phyloP scores from a whole-genome alignment of 2,888 invertebrate genomes.

The Caenorhabditis uteleia region DNA sequence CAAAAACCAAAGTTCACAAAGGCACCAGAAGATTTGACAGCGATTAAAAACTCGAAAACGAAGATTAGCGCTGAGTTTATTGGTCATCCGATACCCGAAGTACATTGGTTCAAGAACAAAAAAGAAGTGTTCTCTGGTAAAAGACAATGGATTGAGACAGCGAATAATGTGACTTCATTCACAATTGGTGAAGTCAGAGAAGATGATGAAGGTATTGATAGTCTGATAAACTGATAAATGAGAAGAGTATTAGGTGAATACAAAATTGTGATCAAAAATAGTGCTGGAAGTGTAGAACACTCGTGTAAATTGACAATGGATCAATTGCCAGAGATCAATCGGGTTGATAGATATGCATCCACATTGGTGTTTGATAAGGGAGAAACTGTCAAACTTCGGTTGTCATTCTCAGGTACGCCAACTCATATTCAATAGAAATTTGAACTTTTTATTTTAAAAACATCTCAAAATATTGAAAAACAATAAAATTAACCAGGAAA shows the following conservation, averaged over 20 bases:
- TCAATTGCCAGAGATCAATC: constrained; percentile 52
- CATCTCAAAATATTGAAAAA: not conserved
- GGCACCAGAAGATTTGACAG: constrained; percentile 73
- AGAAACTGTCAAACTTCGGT: constrained; percentile 55
- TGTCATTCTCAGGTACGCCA: constrained; percentile 54
- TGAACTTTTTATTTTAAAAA: constrained; percentile 1
- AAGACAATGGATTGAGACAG: constrained; percentile 56
- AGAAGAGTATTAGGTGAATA: constrained; percentile 33
- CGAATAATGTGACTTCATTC: constrained; percentile 33
- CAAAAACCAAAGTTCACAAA: constrained; percentile 39
- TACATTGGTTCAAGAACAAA: constrained; percentile 76
- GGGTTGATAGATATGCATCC: constrained; percentile 55
- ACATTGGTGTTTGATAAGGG: constrained; percentile 57
- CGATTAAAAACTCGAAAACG: constrained; percentile 77
- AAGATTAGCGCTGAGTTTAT: constrained; percentile 80
- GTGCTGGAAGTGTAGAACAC: constrained; percentile 41
- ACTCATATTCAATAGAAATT: too few relatives aligned
- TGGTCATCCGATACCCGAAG: constrained; percentile 79
- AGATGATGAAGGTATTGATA: constrained; percentile 55
- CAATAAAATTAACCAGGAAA: too few relatives aligned
- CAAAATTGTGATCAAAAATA: constrained; percentile 38
- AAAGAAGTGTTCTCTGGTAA: constrained; percentile 60
- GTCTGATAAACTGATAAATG: not conserved
- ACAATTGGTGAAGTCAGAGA: constrained; percentile 58
- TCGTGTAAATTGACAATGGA: constrained; percentile 51